Evolutionary conservation across 2,888 invertebrate species (phyloP), one percentile per base, ranked within the genome.

Genomic region (Parapristionchus giblindavisi): DNA sequence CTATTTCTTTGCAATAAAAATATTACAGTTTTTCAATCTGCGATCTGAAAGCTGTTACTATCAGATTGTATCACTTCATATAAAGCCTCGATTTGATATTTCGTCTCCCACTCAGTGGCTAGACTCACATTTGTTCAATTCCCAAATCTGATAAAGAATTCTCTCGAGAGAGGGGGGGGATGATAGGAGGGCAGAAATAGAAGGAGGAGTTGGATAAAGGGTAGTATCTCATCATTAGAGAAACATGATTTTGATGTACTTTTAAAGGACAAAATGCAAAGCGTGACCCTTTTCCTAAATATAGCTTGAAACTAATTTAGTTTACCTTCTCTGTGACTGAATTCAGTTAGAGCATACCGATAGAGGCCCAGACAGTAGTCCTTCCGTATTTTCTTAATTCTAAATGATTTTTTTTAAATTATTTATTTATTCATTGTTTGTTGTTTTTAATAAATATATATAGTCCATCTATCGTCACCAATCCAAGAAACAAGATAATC

Each of bases 331-430:
- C 83, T 84, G 56, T 79, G 81, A 0, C 83, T 77, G 4, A 78
- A 72, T 36, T 81, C 79, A 66, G 83, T 85, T 34, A 87, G 77
- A 3, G 87, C 86, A 68, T 87, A 87, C 38, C 81, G 78, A 76
- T 84, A 85, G 1, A 80, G 81, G 17, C 83, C 83, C 63, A 83
- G 79, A 72, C 83, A 83, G 61, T 85, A 84, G 8, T 78, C 79
- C 52, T 77, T 77, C 11, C 76, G 68, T 17, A 84, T 80, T 24
- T 77, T 78, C 6, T 80, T 79, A 38, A 83, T 83, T 48, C 76
- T 61, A 48, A 32, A 73, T 32, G 14, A 1, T n/a, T 27, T 40
- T 34, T 2, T 27, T 63, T 14, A 1, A 1, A 14, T 21, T n/a
- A 8, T 48, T 17, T 5, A 43, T 2, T 21, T 3, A 34, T 32